Evolutionary conservation across 2,113 vertebrate genomes (phyloP).

Genomic region (Gallinago jamesoni): DNA sequence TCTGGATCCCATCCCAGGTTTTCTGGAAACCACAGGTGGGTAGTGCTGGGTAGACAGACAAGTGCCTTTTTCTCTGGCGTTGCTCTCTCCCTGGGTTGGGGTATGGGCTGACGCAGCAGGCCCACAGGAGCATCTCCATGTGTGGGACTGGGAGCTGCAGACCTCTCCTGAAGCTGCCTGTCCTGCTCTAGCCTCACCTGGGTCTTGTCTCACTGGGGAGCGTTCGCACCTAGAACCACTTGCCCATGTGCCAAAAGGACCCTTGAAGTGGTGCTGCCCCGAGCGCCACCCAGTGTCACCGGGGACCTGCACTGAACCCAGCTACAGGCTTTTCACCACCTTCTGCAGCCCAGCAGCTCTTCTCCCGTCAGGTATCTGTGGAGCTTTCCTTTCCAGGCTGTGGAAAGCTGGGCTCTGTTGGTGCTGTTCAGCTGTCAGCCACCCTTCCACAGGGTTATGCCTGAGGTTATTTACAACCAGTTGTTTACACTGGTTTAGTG

Average conservation of each 20-base stretch:
- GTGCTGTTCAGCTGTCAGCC: not conserved
- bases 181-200: not conserved
- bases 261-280: not conserved
- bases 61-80: not conserved
- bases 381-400: not conserved
- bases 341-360: not conserved
- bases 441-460: not conserved
- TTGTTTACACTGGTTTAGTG: not conserved
- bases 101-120: not conserved
- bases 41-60: not conserved
- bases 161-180: not conserved
- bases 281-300: not conserved
- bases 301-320: rapidly evolving
- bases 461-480: not conserved
- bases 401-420: not conserved
- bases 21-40: not conserved
- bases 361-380: rapidly evolving
- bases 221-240: rapidly evolving
- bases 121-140: rapidly evolving
- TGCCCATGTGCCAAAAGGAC: not conserved
- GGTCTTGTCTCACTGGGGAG: not conserved
- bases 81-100: not conserved
- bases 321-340: rapidly evolving
- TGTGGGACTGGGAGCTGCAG: rapidly evolving
- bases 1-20: not conserved